These are phyloP conservation scores for Apotomis turbidana DNA, from an alignment of 2,888 invertebrate species.

Conservation along the genomic window DNA sequence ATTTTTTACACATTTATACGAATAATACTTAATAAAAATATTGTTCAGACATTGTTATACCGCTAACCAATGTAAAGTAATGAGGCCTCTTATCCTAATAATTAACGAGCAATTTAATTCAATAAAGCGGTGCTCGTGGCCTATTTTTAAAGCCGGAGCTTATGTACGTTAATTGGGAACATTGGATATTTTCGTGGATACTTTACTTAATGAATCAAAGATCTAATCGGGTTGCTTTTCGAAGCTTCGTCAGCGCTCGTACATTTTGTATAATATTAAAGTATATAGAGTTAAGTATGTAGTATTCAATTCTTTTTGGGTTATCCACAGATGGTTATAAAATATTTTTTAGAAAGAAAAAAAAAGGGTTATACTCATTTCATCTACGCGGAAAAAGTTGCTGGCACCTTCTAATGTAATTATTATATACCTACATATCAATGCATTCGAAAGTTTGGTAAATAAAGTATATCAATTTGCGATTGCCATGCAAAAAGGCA, in stretches of 20 bases:
- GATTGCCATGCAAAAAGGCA: background rate
- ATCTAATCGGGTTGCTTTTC: constrained; percentile 16
- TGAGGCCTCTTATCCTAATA: constrained; percentile 18
- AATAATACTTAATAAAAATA: too few species aligned
- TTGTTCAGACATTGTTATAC: constrained; percentile 7
- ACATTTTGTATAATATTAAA: background rate
- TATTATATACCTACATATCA: too few species aligned
- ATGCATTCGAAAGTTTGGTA: too few species aligned
- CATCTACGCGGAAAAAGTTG: too few species aligned
- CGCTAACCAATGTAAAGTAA: constrained; percentile 9
- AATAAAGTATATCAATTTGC: background rate
- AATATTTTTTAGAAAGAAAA: too few species aligned
- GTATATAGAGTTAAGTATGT: background rate
- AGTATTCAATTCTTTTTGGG: too few species aligned
- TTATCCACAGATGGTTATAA: too few species aligned
- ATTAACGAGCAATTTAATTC: constrained; percentile 20
- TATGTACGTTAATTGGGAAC: constrained; percentile 32
- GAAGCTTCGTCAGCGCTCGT: background rate
- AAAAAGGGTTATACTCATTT: too few species aligned
- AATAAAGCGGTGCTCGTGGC: constrained; percentile 9
- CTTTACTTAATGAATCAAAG: constrained; percentile 21
- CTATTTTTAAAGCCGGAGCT: constrained; percentile 19
- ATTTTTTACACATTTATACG: too few species aligned
- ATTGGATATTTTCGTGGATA: constrained; percentile 19
- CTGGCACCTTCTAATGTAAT: too few species aligned